These are phyloP conservation scores for Leptobrachium leishanense DNA, from an alignment of 2,113 vertebrate genomes.

Conservation along the genomic window DNA sequence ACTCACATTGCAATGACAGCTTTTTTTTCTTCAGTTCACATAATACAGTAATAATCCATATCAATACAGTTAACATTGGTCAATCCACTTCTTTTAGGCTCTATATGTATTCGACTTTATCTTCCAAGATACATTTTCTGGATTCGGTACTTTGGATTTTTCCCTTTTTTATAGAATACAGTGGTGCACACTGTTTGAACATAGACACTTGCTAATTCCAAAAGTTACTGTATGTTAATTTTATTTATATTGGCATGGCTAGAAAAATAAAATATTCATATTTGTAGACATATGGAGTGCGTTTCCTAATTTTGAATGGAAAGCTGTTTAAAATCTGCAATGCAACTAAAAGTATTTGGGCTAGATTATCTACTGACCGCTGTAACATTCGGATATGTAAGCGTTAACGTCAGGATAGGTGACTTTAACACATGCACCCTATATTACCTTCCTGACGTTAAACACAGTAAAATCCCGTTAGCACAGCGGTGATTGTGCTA, in stretches of 20 bases:
- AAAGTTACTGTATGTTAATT: slow-evolving; percentile 3
- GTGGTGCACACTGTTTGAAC: slow-evolving; percentile 12
- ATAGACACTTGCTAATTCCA: background rate
- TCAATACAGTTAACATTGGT: background rate
- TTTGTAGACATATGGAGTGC: background rate
- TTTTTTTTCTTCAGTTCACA: background rate
- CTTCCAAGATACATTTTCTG: background rate
- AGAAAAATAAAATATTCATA: slow-evolving; percentile 38
- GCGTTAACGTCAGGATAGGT: too few species aligned
- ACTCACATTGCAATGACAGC: background rate
- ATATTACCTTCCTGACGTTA: too few species aligned
- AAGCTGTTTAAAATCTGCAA: background rate
- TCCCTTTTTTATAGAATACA: slow-evolving; percentile 9
- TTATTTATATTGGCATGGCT: slow-evolving; percentile 17
- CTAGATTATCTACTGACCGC: too few species aligned
- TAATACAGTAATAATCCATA: background rate
- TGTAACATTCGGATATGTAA: too few species aligned
- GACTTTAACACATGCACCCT: too few species aligned
- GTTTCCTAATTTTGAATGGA: background rate
- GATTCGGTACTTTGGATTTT: background rate
- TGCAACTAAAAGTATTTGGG: too few species aligned
- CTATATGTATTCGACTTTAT: background rate
- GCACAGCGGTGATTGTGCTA: too few species aligned
- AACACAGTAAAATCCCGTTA: too few species aligned
- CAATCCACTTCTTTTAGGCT: background rate